A percentile compares a stretch with the other conserved stretches of the same genome.
Evolutionary conservation across 1,140 invertebrate genomes (phyloP).

Genomic region (Ditylenchus dipsaci): DNA sequence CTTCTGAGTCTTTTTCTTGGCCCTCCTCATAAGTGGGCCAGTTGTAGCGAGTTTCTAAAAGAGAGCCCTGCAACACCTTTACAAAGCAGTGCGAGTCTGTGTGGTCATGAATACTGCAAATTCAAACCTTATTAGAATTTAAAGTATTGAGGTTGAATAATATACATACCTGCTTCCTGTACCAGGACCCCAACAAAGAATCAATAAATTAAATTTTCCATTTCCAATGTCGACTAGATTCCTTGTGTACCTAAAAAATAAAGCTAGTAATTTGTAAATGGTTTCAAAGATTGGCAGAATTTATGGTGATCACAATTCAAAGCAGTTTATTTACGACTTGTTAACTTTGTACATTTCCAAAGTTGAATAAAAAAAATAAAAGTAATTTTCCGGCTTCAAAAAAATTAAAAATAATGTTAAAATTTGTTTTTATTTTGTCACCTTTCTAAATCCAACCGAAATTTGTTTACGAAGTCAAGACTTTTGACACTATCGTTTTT

Average conservation of each 20-base stretch:
- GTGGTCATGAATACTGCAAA: slow-evolving; percentile 82
- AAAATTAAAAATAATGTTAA: no score
- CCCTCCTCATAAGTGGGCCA: slow-evolving; percentile 65
- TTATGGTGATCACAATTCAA: no score
- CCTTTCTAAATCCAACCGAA: no score
- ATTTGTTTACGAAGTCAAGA: no score
- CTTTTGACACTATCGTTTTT: no score
- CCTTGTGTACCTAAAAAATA: slow-evolving; percentile 73
- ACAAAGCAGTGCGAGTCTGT: slow-evolving; percentile 93
- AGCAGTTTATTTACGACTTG: no score
- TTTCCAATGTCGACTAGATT: slow-evolving; percentile 90
- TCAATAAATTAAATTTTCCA: slow-evolving; percentile 93
- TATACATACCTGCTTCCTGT: slow-evolving; percentile 69
- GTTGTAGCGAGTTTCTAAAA: slow-evolving; percentile 68
- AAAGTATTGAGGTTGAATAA: not conserved
- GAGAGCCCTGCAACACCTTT: slow-evolving; percentile 69
- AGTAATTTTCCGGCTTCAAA: no score
- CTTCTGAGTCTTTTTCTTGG: not conserved
- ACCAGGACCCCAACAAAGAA: slow-evolving; percentile 92
- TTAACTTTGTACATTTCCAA: no score
- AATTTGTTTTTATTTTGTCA: no score
- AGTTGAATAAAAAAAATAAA: no score
- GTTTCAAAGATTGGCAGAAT: no score
- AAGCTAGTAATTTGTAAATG: no score
- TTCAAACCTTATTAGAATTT: not conserved